Evolutionary conservation across 2,888 invertebrate species (phyloP).

Genomic region (Torymus auratus): DNA sequence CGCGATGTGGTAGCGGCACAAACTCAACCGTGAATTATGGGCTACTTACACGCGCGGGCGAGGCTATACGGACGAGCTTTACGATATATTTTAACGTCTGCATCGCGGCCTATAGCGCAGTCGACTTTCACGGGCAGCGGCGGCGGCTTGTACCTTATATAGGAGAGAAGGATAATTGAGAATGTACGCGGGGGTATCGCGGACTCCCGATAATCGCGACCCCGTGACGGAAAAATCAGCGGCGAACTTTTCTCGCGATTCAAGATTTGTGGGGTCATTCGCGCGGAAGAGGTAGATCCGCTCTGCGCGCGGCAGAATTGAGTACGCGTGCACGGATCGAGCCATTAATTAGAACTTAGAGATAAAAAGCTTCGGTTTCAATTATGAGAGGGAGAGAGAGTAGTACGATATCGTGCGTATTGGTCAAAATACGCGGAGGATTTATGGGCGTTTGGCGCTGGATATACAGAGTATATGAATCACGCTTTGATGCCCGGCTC

Average conservation of each 20-base stretch:
- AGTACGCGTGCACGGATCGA: neutral
- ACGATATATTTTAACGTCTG: conserved; percentile 25
- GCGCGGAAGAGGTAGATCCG: too few relatives aligned
- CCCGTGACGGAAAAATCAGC: too few relatives aligned
- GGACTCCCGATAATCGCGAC: conserved; percentile 17
- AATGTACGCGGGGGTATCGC: neutral
- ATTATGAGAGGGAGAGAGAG: conserved; percentile 10
- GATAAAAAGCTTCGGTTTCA: conserved; percentile 27
- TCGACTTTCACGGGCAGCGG: conserved; percentile 47
- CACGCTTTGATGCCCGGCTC: neutral
- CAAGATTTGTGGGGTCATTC: neutral
- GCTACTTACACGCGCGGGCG: conserved; percentile 16
- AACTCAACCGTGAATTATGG: conserved; percentile 24
- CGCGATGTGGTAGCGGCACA: neutral
- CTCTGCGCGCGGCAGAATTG: too few relatives aligned
- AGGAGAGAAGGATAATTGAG: conserved; percentile 19
- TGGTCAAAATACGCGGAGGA: conserved; percentile 5
- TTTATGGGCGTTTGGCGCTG: conserved; percentile 11
- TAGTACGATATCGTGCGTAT: conserved; percentile 16
- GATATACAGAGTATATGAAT: neutral
- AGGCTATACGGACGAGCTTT: neutral
- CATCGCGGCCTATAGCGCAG: neutral
- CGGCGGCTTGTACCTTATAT: too few relatives aligned
- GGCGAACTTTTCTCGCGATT: too few relatives aligned
- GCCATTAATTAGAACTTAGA: conserved; percentile 12